These are phyloP conservation scores for Elanus axillaris DNA, from an alignment of 2,113 vertebrate genomes.

Conservation along the genomic window DNA sequence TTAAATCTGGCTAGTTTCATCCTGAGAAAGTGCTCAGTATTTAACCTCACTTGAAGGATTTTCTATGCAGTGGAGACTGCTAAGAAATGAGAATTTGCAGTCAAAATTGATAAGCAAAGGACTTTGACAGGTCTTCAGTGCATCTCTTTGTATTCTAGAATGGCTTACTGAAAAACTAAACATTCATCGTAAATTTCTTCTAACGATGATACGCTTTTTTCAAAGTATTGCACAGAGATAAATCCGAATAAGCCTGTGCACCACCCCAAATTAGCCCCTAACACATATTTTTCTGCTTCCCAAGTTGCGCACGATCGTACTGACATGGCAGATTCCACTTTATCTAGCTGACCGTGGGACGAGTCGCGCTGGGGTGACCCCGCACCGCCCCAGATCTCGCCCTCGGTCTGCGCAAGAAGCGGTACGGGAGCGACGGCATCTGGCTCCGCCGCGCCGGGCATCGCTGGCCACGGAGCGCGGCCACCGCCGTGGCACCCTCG, in stretches of 20 bases:
- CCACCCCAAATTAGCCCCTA: not conserved
- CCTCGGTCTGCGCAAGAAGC: rapidly evolving
- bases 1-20: not conserved
- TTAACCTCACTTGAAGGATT: slow-evolving; percentile 22
- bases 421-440: not conserved
- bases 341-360: not conserved
- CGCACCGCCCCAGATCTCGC: rapidly evolving
- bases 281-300: not conserved
- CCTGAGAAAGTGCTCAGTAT: not conserved
- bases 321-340: not conserved
- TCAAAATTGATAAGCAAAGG: not conserved
- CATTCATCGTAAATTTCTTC: not conserved
- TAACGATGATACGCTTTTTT: not conserved
- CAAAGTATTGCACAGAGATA: rapidly evolving
- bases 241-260: too few species aligned
- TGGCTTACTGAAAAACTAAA: not conserved
- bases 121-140: not conserved
- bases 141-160: not conserved
- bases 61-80: not conserved
- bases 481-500: not conserved
- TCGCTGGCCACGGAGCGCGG: rapidly evolving
- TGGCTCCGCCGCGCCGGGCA: rapidly evolving
- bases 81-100: slow-evolving; percentile 7
- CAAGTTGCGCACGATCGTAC: not conserved
- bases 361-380: not conserved